Conservation (phyloP, 2,113 vertebrate genomes). For the Ctenomys sociabilis region DNA sequence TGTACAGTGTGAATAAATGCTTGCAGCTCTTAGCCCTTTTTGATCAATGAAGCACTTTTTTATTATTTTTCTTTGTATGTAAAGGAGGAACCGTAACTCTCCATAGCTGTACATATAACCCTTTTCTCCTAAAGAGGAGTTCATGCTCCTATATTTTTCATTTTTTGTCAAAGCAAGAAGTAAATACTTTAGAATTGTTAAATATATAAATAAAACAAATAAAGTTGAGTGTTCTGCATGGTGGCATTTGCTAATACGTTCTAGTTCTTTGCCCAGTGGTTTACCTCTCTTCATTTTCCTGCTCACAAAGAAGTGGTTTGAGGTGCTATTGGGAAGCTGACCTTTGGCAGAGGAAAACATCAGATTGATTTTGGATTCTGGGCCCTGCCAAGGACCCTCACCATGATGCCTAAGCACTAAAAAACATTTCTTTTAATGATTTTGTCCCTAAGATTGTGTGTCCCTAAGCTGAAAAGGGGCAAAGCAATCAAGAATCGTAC, state of each 20-base stretch:
- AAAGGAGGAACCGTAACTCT: slow-evolving; percentile 86
- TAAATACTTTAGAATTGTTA: slow-evolving; percentile 91
- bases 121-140: slow-evolving; percentile 86
- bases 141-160: slow-evolving; percentile 89
- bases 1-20: slow-evolving; percentile 90
- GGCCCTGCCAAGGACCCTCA: not conserved
- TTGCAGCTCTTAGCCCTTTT: slow-evolving; percentile 88
- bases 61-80: slow-evolving; percentile 89
- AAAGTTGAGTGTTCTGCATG: slow-evolving; percentile 89
- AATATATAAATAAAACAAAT: slow-evolving; percentile 91
- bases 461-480: slow-evolving; percentile 19
- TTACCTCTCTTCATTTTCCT: not conserved
- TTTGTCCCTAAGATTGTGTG: not conserved
- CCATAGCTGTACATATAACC: slow-evolving; percentile 86
- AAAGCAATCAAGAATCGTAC: not conserved
- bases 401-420: not conserved
- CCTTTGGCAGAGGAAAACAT: slow-evolving; percentile 45
- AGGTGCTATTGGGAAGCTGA: slow-evolving; percentile 31
- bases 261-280: slow-evolving; percentile 57
- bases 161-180: slow-evolving; percentile 89
- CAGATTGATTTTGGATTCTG: slow-evolving; percentile 14
- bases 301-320: not conserved
- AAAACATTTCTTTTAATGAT: not conserved
- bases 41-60: slow-evolving; percentile 90
- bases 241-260: slow-evolving; percentile 83